These are phyloP conservation scores for Ridgeia piscesae DNA, from an alignment of 1,140 invertebrate genomes.

Conservation along the genomic window DNA sequence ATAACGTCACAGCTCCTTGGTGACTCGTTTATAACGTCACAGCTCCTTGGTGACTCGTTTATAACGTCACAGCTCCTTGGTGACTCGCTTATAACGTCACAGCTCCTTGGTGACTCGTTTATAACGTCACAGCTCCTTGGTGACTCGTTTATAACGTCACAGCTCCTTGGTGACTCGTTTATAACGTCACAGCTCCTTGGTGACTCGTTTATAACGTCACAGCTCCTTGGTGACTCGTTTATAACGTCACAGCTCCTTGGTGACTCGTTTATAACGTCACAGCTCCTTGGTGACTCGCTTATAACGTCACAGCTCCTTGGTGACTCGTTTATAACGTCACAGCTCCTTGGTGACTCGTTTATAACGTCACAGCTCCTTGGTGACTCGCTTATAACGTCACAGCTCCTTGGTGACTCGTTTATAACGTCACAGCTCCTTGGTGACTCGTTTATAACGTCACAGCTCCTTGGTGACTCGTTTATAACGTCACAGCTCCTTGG, in stretches of 20 bases:
- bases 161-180: neutral
- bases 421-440: neutral
- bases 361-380: neutral
- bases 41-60: neutral
- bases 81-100: neutral
- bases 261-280: neutral
- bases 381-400: neutral
- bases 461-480: neutral
- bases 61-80: neutral
- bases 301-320: neutral
- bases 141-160: neutral
- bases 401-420: neutral
- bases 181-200: neutral
- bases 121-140: neutral
- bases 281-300: neutral
- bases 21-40: neutral
- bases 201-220: neutral
- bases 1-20: neutral
- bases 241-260: neutral
- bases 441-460: neutral
- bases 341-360: neutral
- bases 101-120: neutral
- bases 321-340: neutral
- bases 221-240: neutral
- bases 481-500: neutral